A percentile compares a stretch with the other conserved stretches of the same genome.
Conservation (phyloP, 2,797 vertebrate species). For the Chaetophractus vellerosus region DNA sequence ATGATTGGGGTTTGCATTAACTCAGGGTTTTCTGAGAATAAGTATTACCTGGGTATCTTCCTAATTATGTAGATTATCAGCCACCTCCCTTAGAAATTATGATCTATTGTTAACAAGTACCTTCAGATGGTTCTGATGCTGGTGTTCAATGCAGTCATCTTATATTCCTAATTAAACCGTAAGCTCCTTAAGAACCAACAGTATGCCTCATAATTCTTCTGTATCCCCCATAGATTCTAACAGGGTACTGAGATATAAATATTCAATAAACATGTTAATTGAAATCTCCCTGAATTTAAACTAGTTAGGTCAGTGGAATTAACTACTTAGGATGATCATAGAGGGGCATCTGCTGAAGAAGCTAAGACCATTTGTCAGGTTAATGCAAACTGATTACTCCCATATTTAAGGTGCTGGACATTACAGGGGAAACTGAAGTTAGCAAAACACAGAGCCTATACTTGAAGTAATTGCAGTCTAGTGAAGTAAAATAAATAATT, state of each 20-base stretch:
- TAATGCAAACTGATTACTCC: not conserved
- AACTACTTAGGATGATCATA: not conserved
- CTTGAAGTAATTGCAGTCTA: not conserved
- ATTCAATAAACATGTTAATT: not conserved
- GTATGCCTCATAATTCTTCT: not conserved
- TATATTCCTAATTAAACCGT: not conserved
- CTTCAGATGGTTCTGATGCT: not conserved
- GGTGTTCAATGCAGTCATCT: not conserved
- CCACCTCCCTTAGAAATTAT: not conserved
- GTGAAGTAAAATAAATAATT: not conserved
- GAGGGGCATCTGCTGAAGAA: not conserved
- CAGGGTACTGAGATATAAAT: not conserved
- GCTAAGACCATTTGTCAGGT: not conserved
- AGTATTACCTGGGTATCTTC: not conserved
- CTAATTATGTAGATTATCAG: slow-evolving; percentile 9
- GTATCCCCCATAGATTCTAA: not conserved
- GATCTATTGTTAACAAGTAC: not conserved
- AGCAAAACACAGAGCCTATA: not conserved
- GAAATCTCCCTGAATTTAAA: slow-evolving; percentile 14
- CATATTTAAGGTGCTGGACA: not conserved
- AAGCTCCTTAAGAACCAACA: not conserved
- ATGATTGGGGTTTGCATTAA: not conserved
- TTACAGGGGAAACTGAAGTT: not conserved
- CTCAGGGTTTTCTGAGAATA: not conserved
- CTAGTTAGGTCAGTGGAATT: not conserved